Base-by-base conservation (phyloP, 2,113 vertebrate genomes). In the Erythrolamprus reginae region DNA sequence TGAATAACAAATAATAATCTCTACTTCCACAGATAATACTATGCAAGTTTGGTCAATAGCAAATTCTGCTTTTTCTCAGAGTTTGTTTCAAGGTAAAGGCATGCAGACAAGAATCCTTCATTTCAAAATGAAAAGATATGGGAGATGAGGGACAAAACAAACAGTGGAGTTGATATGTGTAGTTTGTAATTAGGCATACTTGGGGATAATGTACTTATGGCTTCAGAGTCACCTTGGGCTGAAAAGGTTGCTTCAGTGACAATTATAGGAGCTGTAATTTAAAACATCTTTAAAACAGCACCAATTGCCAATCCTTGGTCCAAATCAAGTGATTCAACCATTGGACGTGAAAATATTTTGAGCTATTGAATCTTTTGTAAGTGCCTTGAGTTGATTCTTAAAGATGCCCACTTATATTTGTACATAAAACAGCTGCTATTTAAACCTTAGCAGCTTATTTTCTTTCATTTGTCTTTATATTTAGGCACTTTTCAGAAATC, bases 401-500 rank as follows among this genome's bases (percentile, higher is more conserved):
- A 86, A 5, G 50, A 9, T 83, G 10, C 77, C 2, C 93, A 77
- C 86, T 55, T 91, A 88, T 26, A 87, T 24, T 88, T 56, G 86
- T 84, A 26, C 85, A 89, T 58, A 90, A 42, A 89, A 17, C 17
- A 84, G 93, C 33, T 10, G 86, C 52, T 7, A 86, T 47, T 48
- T 94, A 61, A 55, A 61, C 70, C 93, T 95, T 95, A 28, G 55
- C 55, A 90, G 21, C 1, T 93, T 53, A 88, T 52, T 93, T 95
- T 93, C 17, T 92, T 93, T 92, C 58, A 3, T 86, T 91, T 48
- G 87, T 89, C 91, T 94, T 93, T 94, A 56, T 89, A 84, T 90
- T 94, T 95, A 91, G 92, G 77, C 83, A 47, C 0, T 91, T 84
- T 93, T 89, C 82, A 70, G 92, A 95, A 93, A 58, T 90, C 93